Conservation (phyloP, 2,888 invertebrate genomes). For the Mesorhabditis sp. region DNA sequence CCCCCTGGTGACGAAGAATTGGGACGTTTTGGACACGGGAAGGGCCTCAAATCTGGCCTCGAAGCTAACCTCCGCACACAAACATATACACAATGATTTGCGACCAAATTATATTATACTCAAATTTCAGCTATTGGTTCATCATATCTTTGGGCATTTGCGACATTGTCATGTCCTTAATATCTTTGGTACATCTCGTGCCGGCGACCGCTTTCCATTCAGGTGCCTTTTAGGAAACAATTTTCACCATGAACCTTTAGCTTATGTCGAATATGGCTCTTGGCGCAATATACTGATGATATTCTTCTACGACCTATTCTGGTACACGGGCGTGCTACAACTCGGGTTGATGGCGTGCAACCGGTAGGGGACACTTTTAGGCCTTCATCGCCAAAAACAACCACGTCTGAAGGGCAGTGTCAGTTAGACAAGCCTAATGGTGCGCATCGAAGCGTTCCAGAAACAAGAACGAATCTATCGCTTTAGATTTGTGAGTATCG, state of each 20-base stretch:
- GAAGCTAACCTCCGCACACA: background rate
- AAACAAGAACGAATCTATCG: background rate
- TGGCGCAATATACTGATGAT: conserved; percentile 47
- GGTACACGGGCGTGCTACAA: conserved; percentile 55
- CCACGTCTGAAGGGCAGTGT: background rate
- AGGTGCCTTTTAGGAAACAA: background rate
- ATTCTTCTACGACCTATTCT: conserved; percentile 55
- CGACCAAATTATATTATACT: too few species aligned
- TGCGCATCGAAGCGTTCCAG: background rate
- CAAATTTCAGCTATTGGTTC: conserved; percentile 51
- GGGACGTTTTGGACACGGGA: too few species aligned
- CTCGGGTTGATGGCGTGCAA: conserved; percentile 54
- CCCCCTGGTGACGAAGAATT: too few species aligned
- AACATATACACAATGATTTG: too few species aligned
- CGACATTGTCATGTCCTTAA: conserved; percentile 51
- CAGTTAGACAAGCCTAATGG: background rate
- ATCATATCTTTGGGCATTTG: conserved; percentile 51
- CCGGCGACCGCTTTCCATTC: conserved; percentile 52
- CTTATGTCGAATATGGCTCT: conserved; percentile 39
- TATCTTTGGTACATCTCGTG: conserved; percentile 46
- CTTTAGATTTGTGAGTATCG: conserved; percentile 53
- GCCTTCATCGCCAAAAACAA: background rate
- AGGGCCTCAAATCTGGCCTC: too few species aligned
- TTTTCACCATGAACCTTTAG: background rate
- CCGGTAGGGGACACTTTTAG: conserved; percentile 23